Evolutionary conservation across 2,797 vertebrate genomes (phyloP).

Genomic region (Leucoraja ocellata): DNA sequence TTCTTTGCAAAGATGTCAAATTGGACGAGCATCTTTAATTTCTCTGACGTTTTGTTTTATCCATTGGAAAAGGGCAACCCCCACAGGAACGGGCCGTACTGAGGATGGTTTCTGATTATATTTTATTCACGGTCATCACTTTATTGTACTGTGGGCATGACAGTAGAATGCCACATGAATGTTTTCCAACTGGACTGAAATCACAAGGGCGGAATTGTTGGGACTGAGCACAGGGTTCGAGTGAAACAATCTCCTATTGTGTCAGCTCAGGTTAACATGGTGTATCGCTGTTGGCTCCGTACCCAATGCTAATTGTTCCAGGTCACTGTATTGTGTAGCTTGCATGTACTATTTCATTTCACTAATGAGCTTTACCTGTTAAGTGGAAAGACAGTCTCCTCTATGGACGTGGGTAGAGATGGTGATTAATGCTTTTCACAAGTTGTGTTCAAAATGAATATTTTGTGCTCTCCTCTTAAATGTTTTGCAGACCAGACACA

Average conservation of each 20-base stretch:
- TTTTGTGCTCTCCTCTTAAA: conserved; percentile 44
- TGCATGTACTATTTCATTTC: not conserved
- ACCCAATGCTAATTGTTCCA: not conserved
- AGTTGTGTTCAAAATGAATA: not conserved
- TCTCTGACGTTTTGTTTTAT: not conserved
- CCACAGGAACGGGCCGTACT: not conserved
- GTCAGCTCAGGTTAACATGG: not conserved
- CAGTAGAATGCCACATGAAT: not conserved
- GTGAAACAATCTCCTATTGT: not conserved
- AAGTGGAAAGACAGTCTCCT: not conserved
- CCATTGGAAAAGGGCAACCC: conserved; percentile 5
- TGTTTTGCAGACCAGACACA: conserved; percentile 70
- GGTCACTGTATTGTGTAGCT: not conserved
- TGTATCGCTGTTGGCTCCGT: not conserved
- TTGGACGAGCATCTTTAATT: not conserved
- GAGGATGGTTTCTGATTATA: not conserved
- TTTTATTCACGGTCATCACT: not conserved
- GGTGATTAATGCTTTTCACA: not conserved
- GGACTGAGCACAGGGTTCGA: not conserved
- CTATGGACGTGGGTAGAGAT: not conserved
- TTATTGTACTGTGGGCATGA: not conserved
- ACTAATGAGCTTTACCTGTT: conserved; percentile 22
- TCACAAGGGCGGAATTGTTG: not conserved
- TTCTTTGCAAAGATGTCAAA: not conserved
- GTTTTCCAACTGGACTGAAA: not conserved